Evolutionary conservation across 2,888 invertebrate species (phyloP).

Genomic region (Zeuzera pyrina): DNA sequence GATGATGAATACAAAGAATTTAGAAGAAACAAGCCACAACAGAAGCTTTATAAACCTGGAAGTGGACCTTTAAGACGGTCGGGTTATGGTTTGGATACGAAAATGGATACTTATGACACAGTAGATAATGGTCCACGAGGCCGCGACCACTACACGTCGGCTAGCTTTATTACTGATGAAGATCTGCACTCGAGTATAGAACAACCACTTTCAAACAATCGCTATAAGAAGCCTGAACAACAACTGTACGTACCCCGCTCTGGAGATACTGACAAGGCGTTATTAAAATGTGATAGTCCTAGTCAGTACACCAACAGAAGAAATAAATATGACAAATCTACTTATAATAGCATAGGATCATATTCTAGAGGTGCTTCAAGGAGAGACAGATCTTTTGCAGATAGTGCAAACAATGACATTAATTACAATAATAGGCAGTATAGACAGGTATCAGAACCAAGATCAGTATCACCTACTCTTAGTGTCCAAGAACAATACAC

Average conservation of each 20-base stretch:
- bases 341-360: slow-evolving; percentile 36
- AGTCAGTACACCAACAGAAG: slow-evolving; percentile 55
- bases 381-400: slow-evolving; percentile 45
- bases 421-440: slow-evolving; percentile 54
- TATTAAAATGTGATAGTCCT: slow-evolving; percentile 51
- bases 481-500: slow-evolving; percentile 46
- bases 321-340: slow-evolving; percentile 43
- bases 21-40: slow-evolving; percentile 78
- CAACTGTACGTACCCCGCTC: slow-evolving; percentile 56
- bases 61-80: slow-evolving; percentile 82
- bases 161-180: slow-evolving; percentile 50
- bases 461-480: slow-evolving; percentile 67
- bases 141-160: slow-evolving; percentile 51
- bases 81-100: slow-evolving; percentile 71
- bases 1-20: slow-evolving; percentile 72
- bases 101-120: slow-evolving; percentile 62
- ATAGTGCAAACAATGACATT: slow-evolving; percentile 41
- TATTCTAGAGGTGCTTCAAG: slow-evolving; percentile 41
- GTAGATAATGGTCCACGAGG: slow-evolving; percentile 38
- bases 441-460: slow-evolving; percentile 77
- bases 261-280: slow-evolving; percentile 38
- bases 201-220: slow-evolving; percentile 27
- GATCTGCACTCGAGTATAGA: slow-evolving; percentile 34
- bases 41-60: slow-evolving; percentile 82
- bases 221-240: slow-evolving; percentile 60